These are phyloP conservation scores for Lycocerus yunnanus DNA, from an alignment of 2,888 invertebrate species.

Conservation along the genomic window DNA sequence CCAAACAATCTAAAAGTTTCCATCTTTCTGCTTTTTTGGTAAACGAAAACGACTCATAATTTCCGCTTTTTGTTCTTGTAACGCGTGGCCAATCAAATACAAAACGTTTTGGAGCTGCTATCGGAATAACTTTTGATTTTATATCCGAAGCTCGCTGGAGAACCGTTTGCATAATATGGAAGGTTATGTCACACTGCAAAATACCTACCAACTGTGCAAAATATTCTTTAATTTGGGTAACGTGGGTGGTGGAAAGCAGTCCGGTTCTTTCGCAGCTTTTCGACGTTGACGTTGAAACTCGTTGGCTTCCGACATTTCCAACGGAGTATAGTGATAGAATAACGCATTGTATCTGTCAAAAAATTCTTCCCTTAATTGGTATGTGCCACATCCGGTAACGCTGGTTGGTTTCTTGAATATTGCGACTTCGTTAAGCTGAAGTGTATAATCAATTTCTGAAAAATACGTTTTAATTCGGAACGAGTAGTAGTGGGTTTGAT, in stretches of 20 bases:
- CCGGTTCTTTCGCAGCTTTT: slow-evolving; percentile 75
- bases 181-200: slow-evolving; percentile 86
- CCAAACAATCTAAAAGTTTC: too few relatives aligned
- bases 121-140: slow-evolving; percentile 83
- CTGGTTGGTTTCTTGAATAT: slow-evolving; percentile 82
- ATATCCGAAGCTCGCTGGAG: slow-evolving; percentile 75
- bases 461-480: slow-evolving; percentile 85
- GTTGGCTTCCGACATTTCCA: too few relatives aligned
- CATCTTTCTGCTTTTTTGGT: too few relatives aligned
- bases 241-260: slow-evolving; percentile 89
- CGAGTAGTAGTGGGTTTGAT: slow-evolving; percentile 94
- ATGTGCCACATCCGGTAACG: slow-evolving; percentile 80
- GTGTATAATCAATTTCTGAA: slow-evolving; percentile 81
- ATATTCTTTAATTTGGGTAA: slow-evolving; percentile 78
- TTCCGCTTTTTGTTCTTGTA: too few relatives aligned
- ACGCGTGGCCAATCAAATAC: too few relatives aligned
- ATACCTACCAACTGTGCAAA: slow-evolving; percentile 83
- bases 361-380: slow-evolving; percentile 84
- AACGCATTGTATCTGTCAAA: slow-evolving; percentile 92
- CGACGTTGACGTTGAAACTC: slow-evolving; percentile 86
- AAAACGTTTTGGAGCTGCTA: slow-evolving; percentile 88
- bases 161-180: too few relatives aligned
- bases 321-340: slow-evolving; percentile 97
- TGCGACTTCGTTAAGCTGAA: slow-evolving; percentile 87
- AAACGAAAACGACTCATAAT: too few relatives aligned